These are phyloP conservation scores for Zosterops hypoxanthus DNA, from an alignment of 2,113 vertebrate species.

Conservation along the genomic window DNA sequence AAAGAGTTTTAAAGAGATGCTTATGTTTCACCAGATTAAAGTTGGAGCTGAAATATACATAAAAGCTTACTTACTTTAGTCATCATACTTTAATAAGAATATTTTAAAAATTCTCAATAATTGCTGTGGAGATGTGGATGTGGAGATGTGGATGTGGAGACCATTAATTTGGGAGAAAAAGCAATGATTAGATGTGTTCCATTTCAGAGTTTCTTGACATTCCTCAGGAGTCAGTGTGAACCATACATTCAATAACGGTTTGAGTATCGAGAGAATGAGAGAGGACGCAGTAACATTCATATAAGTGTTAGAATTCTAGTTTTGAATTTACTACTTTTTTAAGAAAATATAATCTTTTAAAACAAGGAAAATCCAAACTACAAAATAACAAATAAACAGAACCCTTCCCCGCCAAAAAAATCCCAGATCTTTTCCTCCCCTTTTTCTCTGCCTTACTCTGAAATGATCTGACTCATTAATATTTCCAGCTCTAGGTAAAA, in stretches of 20 bases:
- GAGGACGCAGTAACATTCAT: neutral
- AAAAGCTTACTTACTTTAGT: neutral
- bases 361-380: fast-evolving
- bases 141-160: too few relatives aligned
- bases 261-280: fast-evolving
- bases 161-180: neutral
- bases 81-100: neutral
- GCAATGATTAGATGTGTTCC: neutral
- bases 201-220: neutral
- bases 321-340: neutral
- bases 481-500: neutral
- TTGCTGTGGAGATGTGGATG: neutral
- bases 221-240: neutral
- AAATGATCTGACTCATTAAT: neutral
- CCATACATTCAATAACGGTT: neutral
- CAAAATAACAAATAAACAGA: neutral
- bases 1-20: neutral
- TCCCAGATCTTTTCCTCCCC: neutral
- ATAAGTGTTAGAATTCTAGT: neutral
- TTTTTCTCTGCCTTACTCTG: neutral
- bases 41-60: neutral
- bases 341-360: neutral
- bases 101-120: neutral
- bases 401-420: fast-evolving
- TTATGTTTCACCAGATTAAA: neutral